Percentiles rank a stretch among this genome's conserved stretches.
Evolutionary conservation across 2,888 invertebrate species (phyloP).

Genomic region (Caenorhabditis afra): DNA sequence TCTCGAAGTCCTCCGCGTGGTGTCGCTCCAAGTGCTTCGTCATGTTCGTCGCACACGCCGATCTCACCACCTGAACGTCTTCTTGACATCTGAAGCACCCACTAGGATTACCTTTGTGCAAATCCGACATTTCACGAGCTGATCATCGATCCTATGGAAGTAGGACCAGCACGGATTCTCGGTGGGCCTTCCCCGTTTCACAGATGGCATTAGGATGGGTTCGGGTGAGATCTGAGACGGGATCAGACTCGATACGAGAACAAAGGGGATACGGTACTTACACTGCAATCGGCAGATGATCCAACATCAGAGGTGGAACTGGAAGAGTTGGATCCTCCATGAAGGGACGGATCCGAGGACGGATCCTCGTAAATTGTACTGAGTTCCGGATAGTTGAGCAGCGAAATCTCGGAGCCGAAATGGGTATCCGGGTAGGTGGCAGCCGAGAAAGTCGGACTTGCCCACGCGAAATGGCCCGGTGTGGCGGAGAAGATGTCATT

Average conservation of each 20-base stretch:
- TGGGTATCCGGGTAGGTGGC: slow-evolving; percentile 22
- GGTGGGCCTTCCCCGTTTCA: slow-evolving; percentile 69
- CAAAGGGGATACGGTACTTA: slow-evolving; percentile 21
- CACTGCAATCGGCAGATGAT: slow-evolving; percentile 48
- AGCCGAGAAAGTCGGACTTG: slow-evolving; percentile 8
- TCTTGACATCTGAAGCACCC: too few species aligned
- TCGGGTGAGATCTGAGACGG: slow-evolving; percentile 50
- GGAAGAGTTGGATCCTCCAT: slow-evolving; percentile 40
- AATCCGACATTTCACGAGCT: slow-evolving; percentile 66
- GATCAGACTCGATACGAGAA: background rate
- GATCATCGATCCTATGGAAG: slow-evolving; percentile 69
- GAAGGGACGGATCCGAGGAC: slow-evolving; percentile 41
- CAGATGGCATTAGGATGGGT: slow-evolving; percentile 53
- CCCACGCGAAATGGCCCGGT: slow-evolving; percentile 21
- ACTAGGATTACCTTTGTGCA: slow-evolving; percentile 71
- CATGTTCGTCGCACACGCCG: slow-evolving; percentile 75
- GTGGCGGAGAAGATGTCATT: background rate
- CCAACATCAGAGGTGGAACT: slow-evolving; percentile 48
- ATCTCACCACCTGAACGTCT: slow-evolving; percentile 66
- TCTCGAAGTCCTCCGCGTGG: slow-evolving; percentile 67
- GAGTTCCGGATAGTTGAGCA: slow-evolving; percentile 30
- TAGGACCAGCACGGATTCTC: slow-evolving; percentile 73
- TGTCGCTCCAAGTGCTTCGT: slow-evolving; percentile 73
- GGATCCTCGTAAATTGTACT: slow-evolving; percentile 22
- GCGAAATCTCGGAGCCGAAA: slow-evolving; percentile 26